Evolutionary conservation across 2,888 invertebrate genomes (phyloP).

Genomic region (Drosophila fungiperda): DNA sequence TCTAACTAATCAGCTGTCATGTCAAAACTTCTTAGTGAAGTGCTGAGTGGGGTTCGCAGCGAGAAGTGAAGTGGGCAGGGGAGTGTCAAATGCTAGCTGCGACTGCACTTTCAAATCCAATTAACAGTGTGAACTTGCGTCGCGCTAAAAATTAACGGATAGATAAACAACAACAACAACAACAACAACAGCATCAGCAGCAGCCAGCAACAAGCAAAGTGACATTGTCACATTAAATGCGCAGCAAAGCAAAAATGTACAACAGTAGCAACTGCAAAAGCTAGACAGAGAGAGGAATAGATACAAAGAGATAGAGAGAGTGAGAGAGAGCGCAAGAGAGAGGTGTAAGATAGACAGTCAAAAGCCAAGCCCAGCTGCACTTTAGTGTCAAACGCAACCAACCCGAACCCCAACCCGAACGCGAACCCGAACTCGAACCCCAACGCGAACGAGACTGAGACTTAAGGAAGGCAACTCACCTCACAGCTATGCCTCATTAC

Average conservation of each 20-base stretch:
- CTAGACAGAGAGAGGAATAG: constrained; percentile 17
- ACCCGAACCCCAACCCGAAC: constrained; percentile 42
- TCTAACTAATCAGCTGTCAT: constrained; percentile 72
- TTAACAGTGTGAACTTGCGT: constrained; percentile 80
- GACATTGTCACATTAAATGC: constrained; percentile 80
- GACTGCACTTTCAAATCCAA: constrained; percentile 79
- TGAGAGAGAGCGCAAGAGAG: constrained; percentile 16
- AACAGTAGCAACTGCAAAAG: constrained; percentile 65
- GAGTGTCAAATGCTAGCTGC: constrained; percentile 56
- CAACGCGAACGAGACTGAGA: constrained; percentile 8
- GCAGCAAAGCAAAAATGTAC: constrained; percentile 66
- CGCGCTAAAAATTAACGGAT: constrained; percentile 71
- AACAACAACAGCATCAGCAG: neutral
- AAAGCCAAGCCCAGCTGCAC: constrained; percentile 76
- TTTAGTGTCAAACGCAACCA: constrained; percentile 65
- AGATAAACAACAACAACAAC: constrained; percentile 59
- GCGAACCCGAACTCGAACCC: constrained; percentile 19
- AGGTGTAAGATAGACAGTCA: constrained; percentile 14
- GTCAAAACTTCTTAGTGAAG: constrained; percentile 48
- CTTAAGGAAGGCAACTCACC: constrained; percentile 32
- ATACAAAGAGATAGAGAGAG: constrained; percentile 5
- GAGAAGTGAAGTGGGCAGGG: constrained; percentile 1
- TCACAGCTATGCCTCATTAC: constrained; percentile 66
- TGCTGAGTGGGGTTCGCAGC: neutral
- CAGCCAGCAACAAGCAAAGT: constrained; percentile 38